Conservation (phyloP, 2,797 vertebrate species). For the Anas bahamensis region DNA sequence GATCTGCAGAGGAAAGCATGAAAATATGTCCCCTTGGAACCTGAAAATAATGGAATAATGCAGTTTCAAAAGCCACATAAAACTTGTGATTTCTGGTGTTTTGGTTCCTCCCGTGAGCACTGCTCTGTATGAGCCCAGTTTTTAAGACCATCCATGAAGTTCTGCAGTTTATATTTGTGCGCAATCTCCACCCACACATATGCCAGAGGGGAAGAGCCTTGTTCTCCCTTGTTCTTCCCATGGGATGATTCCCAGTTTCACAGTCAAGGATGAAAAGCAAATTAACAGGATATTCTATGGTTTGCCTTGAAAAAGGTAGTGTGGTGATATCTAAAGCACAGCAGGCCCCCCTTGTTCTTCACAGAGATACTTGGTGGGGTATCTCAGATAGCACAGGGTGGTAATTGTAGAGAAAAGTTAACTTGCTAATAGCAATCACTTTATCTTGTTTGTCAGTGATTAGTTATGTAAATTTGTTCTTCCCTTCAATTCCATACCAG, state of each 20-base stretch:
- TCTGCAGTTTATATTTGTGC: background rate
- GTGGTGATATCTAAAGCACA: conserved; percentile 37
- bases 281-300: conserved; percentile 16
- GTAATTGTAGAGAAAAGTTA: conserved; percentile 68
- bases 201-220: background rate
- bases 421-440: conserved; percentile 70
- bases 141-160: background rate
- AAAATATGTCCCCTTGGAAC: background rate
- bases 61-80: background rate
- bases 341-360: conserved; percentile 42
- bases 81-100: background rate
- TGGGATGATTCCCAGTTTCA: conserved; percentile 13
- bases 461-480: conserved; percentile 69
- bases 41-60: background rate
- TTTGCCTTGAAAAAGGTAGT: background rate
- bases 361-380: background rate
- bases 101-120: background rate
- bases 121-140: background rate
- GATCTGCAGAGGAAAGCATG: background rate
- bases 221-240: background rate
- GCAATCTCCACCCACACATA: background rate
- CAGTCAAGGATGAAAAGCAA: conserved; percentile 26
- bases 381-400: conserved; percentile 47
- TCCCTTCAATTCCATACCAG: conserved; percentile 42
- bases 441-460: conserved; percentile 71